phyloP scores from a whole-genome alignment of 2,797 vertebrate species.

The Kryptopterus vitreolus region DNA sequence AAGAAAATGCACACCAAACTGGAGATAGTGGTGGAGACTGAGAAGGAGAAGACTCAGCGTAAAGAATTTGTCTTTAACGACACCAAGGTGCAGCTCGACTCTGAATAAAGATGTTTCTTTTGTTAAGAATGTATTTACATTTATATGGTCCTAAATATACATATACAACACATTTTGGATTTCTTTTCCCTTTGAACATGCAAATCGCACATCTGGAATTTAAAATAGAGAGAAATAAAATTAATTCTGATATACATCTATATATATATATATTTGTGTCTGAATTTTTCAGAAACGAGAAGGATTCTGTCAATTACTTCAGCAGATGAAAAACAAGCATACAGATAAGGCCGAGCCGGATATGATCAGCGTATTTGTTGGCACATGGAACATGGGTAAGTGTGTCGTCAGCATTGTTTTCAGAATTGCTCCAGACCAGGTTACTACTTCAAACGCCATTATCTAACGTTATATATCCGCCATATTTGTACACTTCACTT shows the following conservation, averaged over 20 bases:
- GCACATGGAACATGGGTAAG: slow-evolving; percentile 99
- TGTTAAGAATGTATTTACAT: not conserved
- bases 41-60: slow-evolving; percentile 88
- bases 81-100: slow-evolving; percentile 80
- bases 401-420: not conserved
- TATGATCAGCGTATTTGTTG: slow-evolving; percentile 97
- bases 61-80: slow-evolving; percentile 94
- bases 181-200: not conserved
- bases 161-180: not conserved
- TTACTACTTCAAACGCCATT: not conserved
- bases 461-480: not conserved
- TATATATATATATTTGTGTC: not conserved
- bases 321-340: slow-evolving; percentile 99
- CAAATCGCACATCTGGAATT: not conserved
- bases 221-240: not conserved
- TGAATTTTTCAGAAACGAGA: slow-evolving; percentile 85
- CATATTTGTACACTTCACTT: too few species aligned
- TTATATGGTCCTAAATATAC: not conserved
- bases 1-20: slow-evolving; percentile 91
- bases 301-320: slow-evolving; percentile 95
- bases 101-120: not conserved
- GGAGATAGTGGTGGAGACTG: slow-evolving; percentile 86
- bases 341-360: slow-evolving; percentile 93
- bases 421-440: slow-evolving; percentile 27
- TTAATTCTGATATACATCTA: not conserved